These are phyloP conservation scores for Hydropotes inermis DNA, from an alignment of 2,113 vertebrate species.

Conservation along the genomic window DNA sequence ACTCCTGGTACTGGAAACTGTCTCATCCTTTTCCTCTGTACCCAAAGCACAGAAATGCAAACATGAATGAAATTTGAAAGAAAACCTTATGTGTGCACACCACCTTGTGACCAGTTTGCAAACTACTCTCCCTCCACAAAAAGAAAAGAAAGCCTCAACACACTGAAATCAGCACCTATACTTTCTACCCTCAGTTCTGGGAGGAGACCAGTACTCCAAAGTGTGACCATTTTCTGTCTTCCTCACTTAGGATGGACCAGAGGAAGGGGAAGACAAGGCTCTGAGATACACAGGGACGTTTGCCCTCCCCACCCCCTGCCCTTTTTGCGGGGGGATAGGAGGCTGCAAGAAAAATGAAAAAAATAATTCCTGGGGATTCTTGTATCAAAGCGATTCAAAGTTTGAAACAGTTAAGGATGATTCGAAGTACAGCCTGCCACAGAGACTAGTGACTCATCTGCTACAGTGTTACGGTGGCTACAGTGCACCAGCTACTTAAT, in stretches of 20 bases:
- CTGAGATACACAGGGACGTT: neutral
- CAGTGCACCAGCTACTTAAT: neutral
- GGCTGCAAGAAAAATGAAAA: neutral
- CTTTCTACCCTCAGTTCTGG: neutral
- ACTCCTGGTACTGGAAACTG: neutral
- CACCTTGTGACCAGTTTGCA: conserved; percentile 66
- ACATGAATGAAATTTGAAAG: conserved; percentile 15
- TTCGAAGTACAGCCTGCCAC: neutral
- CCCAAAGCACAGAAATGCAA: neutral
- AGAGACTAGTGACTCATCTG: neutral
- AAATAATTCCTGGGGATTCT: neutral
- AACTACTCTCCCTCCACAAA: conserved; percentile 23
- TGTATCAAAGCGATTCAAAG: neutral
- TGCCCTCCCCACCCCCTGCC: neutral
- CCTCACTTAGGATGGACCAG: neutral
- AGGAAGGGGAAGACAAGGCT: neutral
- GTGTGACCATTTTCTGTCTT: neutral
- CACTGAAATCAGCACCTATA: neutral
- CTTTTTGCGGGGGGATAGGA: neutral
- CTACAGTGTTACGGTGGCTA: neutral
- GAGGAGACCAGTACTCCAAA: neutral
- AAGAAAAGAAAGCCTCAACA: neutral
- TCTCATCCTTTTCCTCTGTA: neutral
- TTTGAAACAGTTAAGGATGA: neutral
- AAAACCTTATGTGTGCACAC: conserved; percentile 56